These are phyloP conservation scores for Cathartes aura DNA, from an alignment of 2,113 vertebrate species.

Conservation along the genomic window DNA sequence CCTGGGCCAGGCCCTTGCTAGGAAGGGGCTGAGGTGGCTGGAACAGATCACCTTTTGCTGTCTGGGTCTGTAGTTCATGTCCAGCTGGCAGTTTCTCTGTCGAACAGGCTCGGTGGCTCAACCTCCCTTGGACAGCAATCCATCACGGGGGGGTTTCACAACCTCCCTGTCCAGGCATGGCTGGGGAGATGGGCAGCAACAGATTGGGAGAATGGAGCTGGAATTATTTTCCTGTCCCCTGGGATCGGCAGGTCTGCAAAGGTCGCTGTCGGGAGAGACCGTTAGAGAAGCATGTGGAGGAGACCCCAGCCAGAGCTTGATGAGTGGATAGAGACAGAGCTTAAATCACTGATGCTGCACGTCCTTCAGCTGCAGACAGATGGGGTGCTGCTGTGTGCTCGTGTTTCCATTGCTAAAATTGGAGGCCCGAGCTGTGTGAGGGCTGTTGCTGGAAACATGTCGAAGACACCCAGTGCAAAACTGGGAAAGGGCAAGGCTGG, in stretches of 20 bases:
- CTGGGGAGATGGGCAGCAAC: not conserved
- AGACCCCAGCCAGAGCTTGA: not conserved
- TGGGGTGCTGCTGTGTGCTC: accelerated
- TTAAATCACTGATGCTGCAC: not conserved
- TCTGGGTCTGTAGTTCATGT: not conserved
- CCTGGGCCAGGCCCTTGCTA: not conserved
- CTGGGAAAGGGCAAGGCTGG: not conserved
- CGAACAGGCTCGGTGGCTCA: accelerated
- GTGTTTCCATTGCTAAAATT: not conserved
- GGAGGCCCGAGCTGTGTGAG: not conserved
- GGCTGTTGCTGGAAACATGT: not conserved
- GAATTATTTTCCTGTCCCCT: not conserved
- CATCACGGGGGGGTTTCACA: not conserved
- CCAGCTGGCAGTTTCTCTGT: not conserved
- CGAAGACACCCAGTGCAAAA: not conserved
- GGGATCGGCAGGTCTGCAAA: not conserved
- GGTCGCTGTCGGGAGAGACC: not conserved
- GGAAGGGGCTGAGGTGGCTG: not conserved
- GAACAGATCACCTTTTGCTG: not conserved
- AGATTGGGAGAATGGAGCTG: not conserved
- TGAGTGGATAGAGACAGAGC: not conserved
- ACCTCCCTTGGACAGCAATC: not conserved
- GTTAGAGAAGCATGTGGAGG: not conserved
- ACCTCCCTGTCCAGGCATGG: not conserved
- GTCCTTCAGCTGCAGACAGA: not conserved